Conservation (phyloP, 2,797 vertebrate species). For the Macroramphosus scolopax region DNA sequence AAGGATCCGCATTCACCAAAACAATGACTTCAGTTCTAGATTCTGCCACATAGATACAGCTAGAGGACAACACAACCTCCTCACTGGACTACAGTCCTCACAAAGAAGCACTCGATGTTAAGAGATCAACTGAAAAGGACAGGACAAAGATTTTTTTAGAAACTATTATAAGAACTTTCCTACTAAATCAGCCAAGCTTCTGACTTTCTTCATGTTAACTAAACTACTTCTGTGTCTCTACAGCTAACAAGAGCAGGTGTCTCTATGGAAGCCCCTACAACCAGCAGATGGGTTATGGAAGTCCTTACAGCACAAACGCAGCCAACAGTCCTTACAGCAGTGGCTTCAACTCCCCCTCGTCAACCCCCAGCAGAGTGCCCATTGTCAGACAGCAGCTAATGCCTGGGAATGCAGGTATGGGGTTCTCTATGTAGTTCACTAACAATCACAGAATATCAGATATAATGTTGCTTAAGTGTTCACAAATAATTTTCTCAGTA, state of each 20-base stretch:
- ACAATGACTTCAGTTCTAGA: neutral
- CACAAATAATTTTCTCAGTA: conserved; percentile 39
- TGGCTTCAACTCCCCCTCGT: conserved; percentile 94
- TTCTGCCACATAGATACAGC: neutral
- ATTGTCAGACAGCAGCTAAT: conserved; percentile 90
- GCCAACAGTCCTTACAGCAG: conserved; percentile 93
- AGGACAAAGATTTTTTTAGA: too few species aligned
- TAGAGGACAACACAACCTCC: too few species aligned
- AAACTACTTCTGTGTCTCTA: conserved; percentile 23
- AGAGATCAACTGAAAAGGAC: too few species aligned
- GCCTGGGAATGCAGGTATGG: conserved; percentile 86
- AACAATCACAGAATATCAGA: neutral
- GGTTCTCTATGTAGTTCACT: neutral
- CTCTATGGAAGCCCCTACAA: conserved; percentile 90
- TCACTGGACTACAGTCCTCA: too few species aligned
- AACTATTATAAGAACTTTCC: too few species aligned
- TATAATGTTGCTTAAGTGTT: conserved; percentile 1
- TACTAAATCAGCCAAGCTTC: too few species aligned
- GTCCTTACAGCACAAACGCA: conserved; percentile 89
- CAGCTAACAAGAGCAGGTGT: conserved; percentile 91
- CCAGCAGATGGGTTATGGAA: conserved; percentile 77
- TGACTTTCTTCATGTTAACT: too few species aligned
- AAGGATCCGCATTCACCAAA: too few species aligned
- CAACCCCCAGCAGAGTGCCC: conserved; percentile 89
- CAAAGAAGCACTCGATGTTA: too few species aligned